phyloP scores from a whole-genome alignment of 2,797 vertebrate species.

The Lepilemur septentrionalis region DNA sequence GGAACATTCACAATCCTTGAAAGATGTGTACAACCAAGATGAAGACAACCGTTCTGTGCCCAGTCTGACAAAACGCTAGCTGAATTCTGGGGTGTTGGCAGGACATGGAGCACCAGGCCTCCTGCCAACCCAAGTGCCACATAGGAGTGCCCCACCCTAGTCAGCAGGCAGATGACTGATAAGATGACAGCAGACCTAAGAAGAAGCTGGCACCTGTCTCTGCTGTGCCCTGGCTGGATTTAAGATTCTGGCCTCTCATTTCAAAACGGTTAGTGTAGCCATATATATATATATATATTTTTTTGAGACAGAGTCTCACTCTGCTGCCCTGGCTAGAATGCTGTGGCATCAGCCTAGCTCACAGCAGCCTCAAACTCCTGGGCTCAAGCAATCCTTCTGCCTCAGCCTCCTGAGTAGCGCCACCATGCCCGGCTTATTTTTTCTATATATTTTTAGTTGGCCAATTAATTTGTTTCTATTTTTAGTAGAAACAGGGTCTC shows the following conservation, averaged over 20 bases:
- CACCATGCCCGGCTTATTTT: too few relatives aligned
- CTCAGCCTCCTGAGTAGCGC: too few relatives aligned
- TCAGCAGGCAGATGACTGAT: background rate
- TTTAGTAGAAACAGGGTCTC: too few relatives aligned
- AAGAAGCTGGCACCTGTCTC: background rate
- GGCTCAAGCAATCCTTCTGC: too few relatives aligned
- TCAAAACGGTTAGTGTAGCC: slow-evolving; percentile 39
- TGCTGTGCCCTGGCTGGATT: background rate
- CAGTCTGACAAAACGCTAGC: background rate
- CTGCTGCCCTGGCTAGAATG: too few relatives aligned
- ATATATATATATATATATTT: too few relatives aligned
- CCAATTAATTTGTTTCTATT: too few relatives aligned
- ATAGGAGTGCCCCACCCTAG: background rate
- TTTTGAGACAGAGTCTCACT: too few relatives aligned
- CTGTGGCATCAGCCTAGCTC: too few relatives aligned
- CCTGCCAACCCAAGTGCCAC: background rate
- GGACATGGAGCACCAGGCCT: background rate
- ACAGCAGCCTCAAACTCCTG: too few relatives aligned
- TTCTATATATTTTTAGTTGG: too few relatives aligned
- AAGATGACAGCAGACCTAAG: background rate
- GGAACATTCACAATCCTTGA: background rate
- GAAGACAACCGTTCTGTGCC: background rate
- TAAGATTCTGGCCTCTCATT: background rate
- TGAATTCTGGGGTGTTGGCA: background rate
- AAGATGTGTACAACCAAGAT: background rate